These are phyloP conservation scores for Platalea minor DNA, from an alignment of 2,797 vertebrate species.

Conservation along the genomic window DNA sequence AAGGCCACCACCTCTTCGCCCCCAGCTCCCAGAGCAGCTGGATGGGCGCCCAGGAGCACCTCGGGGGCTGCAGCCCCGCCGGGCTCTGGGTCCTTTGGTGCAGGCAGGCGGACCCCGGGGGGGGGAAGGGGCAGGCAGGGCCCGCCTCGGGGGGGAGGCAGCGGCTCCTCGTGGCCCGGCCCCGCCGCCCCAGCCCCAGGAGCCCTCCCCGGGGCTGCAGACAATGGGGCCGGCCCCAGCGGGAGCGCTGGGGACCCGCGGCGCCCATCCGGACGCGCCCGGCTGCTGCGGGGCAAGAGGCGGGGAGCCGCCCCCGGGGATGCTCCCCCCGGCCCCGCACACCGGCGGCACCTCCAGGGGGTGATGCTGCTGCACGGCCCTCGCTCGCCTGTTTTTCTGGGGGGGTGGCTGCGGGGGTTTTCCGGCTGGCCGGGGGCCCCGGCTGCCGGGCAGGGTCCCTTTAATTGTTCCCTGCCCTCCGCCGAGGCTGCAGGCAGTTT, in stretches of 20 bases:
- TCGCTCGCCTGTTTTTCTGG: background rate
- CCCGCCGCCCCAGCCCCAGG: background rate
- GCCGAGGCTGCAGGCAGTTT: background rate
- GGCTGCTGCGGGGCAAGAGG: too few relatives aligned
- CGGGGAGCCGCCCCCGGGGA: background rate
- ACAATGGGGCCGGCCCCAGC: constrained; percentile 9
- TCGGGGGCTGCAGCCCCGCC: background rate
- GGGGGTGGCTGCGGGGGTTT: background rate
- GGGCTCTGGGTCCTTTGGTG: background rate
- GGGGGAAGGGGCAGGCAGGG: background rate
- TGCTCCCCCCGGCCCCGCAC: background rate
- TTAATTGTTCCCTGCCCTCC: constrained; percentile 7
- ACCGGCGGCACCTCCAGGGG: background rate
- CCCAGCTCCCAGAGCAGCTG: background rate
- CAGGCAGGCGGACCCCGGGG: background rate
- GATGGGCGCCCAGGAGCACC: background rate
- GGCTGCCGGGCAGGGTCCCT: background rate
- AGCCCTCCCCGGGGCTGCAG: background rate
- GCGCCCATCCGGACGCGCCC: background rate
- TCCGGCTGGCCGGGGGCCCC: background rate
- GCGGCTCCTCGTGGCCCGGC: constrained; percentile 17
- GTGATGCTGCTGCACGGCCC: background rate
- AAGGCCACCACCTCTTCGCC: background rate
- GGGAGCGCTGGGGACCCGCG: background rate
- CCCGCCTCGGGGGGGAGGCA: background rate